Evolutionary conservation across 2,797 vertebrate species (phyloP), one percentile per base, ranked within the genome.

Genomic region (Malacoctenus gilli): DNA sequence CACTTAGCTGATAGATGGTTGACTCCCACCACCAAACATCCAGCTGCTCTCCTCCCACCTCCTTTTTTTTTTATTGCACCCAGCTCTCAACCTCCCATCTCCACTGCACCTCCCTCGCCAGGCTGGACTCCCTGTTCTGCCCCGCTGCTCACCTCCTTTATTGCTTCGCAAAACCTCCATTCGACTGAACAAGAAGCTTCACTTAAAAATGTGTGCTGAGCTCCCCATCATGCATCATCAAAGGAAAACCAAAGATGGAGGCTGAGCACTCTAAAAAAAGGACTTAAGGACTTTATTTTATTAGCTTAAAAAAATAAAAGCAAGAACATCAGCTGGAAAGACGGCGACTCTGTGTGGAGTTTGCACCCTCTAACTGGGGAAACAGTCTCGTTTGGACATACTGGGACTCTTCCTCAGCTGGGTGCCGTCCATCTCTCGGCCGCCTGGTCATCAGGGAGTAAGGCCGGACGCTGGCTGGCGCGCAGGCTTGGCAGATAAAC

Each of bases 401-500:
- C n/a, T n/a, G n/a, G n/a, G n/a, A n/a, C 21, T 38, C 7, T 14
- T 12, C 16, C 16, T 56, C 68, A 66, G 68, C 63, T 59, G 69
- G 70, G 43, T 31, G 15, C 56, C 21, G 49, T 36, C 42, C 0
- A 6, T 9, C n/a, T 41, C 1, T 41, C 14, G 52, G 10, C 47
- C 22, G 14, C 59, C 16, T n/a, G 31, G 32, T n/a, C 43, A 77
- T 21, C 40, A 60, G 47, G 44, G 41, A n/a, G 12, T 23, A 16
- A 35, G 44, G 31, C 43, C 59, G 79, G 75, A 75, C 48, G 9
- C 42, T 62, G 61, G n/a, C 62, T 47, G 54, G 70, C 61, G 52
- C 64, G 55, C 75, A 71, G 48, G 12, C 68, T 41, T 28, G 64
- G 70, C 71, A 60, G 20, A 75, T 77, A 77, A 83, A 72, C 77